Evolutionary conservation across 2,888 invertebrate species (phyloP).

Genomic region (Xestia ashworthii): DNA sequence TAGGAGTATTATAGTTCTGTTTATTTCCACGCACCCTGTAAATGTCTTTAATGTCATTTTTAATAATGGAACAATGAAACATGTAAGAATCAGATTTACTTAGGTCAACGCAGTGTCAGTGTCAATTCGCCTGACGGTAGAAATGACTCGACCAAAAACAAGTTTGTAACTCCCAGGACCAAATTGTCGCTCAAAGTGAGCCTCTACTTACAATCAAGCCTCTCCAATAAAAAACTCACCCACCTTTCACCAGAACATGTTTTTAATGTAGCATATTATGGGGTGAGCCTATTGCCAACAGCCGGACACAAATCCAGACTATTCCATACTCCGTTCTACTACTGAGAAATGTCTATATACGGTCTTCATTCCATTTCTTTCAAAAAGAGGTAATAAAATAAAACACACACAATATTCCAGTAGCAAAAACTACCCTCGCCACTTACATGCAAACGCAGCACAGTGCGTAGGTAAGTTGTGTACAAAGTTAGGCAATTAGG

Average conservation of each 20-base stretch:
- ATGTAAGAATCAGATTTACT: too few species aligned
- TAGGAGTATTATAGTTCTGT: too few species aligned
- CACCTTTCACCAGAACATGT: not conserved
- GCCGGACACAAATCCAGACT: not conserved
- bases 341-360: not conserved
- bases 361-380: not conserved
- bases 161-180: not conserved
- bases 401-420: constrained; percentile 21
- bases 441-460: constrained; percentile 61
- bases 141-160: not conserved
- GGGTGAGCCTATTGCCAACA: too few species aligned
- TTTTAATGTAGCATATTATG: not conserved
- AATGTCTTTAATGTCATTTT: too few species aligned
- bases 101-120: not conserved
- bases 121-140: not conserved
- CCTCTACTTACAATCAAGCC: not conserved
- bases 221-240: not conserved
- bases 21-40: too few species aligned
- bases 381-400: constrained; percentile 1
- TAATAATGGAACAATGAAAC: too few species aligned
- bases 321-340: too few species aligned
- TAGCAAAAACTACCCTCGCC: constrained; percentile 22
- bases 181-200: not conserved
- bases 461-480: constrained; percentile 66
- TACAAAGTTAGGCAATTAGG: constrained; percentile 80